Evolutionary conservation across 2,888 invertebrate genomes (phyloP).

Genomic region (Chymomyza fuscimana): DNA sequence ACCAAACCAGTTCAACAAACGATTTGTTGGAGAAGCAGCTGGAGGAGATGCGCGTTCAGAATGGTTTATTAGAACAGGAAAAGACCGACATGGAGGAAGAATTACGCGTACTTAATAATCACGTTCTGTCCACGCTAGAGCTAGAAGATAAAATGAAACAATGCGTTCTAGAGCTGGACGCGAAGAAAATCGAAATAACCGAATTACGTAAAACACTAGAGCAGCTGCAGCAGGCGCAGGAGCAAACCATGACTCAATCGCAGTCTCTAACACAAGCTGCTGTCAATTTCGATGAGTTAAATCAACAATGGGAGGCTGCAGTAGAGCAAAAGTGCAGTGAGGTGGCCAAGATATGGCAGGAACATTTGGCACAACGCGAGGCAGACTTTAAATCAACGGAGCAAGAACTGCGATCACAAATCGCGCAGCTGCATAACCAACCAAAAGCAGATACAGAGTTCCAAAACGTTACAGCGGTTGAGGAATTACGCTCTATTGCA

Average conservation of each 20-base stretch:
- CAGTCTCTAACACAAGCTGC: not conserved
- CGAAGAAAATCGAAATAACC: slow-evolving; percentile 77
- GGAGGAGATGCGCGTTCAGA: slow-evolving; percentile 58
- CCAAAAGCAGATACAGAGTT: slow-evolving; percentile 15
- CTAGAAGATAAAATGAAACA: slow-evolving; percentile 77
- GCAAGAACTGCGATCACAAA: slow-evolving; percentile 64
- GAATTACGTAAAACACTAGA: slow-evolving; percentile 74
- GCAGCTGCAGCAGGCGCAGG: slow-evolving; percentile 44
- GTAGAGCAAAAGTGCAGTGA: slow-evolving; percentile 85
- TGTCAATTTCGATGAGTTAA: slow-evolving; percentile 60
- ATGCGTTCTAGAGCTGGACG: slow-evolving; percentile 76
- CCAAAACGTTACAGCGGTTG: not conserved
- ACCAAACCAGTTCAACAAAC: not conserved
- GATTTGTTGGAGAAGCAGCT: slow-evolving; percentile 19
- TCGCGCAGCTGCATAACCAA: slow-evolving; percentile 69
- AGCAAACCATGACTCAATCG: not conserved
- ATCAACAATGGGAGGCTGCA: slow-evolving; percentile 80
- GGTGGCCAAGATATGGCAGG: slow-evolving; percentile 86
- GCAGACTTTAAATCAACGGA: slow-evolving; percentile 82
- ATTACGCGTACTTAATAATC: slow-evolving; percentile 77
- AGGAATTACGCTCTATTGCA: not conserved
- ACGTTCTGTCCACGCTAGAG: slow-evolving; percentile 75
- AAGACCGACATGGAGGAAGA: slow-evolving; percentile 78
- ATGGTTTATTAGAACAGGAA: slow-evolving; percentile 65
- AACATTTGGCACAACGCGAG: slow-evolving; percentile 84